phyloP scores from a whole-genome alignment of 2,113 vertebrate species.

The Merops nubicus region DNA sequence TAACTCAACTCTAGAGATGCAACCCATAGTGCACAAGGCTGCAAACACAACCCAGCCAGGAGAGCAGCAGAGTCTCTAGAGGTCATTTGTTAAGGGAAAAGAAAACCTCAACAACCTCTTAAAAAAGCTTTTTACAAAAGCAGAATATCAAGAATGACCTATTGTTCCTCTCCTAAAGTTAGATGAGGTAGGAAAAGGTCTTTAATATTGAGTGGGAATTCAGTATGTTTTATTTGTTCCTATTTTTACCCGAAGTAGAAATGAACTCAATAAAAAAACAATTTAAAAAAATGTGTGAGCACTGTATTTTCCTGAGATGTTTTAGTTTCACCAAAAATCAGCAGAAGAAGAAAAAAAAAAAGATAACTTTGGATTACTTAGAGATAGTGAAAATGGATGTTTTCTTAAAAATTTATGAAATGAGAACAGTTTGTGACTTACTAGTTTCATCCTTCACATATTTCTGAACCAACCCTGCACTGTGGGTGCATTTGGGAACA shows the following conservation, averaged over 20 bases:
- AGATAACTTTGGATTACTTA: background rate
- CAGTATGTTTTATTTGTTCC: background rate
- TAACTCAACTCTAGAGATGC: background rate
- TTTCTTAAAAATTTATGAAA: background rate
- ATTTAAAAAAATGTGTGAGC: background rate
- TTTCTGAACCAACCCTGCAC: background rate
- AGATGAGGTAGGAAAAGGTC: background rate
- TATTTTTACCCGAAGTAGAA: background rate
- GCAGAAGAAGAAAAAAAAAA: no score
- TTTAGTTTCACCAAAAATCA: background rate
- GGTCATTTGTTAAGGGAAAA: background rate
- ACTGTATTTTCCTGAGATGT: background rate
- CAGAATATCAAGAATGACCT: background rate
- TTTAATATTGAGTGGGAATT: background rate
- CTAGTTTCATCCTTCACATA: background rate
- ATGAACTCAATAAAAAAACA: background rate
- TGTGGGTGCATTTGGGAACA: fast-evolving
- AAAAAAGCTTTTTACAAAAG: background rate
- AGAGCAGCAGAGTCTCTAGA: background rate
- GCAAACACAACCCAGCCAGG: background rate
- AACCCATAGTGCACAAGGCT: background rate
- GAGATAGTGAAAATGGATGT: background rate
- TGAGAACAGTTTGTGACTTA: background rate
- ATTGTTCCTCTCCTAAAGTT: background rate
- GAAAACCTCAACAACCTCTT: background rate